Evolutionary conservation across 2,888 invertebrate species (phyloP), one percentile per base, ranked within the genome.

Genomic region (Dexiosoma caninum): DNA sequence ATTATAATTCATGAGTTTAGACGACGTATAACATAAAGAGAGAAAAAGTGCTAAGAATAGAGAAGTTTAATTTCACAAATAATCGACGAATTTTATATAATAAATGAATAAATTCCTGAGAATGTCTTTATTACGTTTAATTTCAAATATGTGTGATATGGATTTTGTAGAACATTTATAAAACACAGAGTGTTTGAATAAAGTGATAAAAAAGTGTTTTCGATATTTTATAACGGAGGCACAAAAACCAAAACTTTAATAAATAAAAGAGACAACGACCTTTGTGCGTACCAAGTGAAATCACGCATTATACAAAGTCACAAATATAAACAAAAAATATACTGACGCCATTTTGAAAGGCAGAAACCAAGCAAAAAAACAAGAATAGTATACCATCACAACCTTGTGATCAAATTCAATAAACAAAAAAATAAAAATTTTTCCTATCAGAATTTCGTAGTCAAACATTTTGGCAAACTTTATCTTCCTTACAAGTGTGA

Each of bases 151-250:
- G 86, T 85, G 85, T 85, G 87, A 85, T 82, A 85, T 86, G 83
- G 86, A 86, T 86, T 87, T 85, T 86, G 87, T 69, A 74, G 77
- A 88, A 88, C 87, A 86, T 85, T 88, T 87, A 85, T 87, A 87
- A 85, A 83, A 83, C 74, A 78, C 69, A 69, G 83, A 72, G 81
- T 80, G 76, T 81, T 75, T 44, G 1, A 8, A 35, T 46, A 32
- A 66, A 62, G 42, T 37, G 49, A 37, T 42, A 23, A 32, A 72
- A 37, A 37, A 55, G 69, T 75, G 82, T 83, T 82, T 80, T 83
- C 71, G 53, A 77, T 67, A 7, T 27, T 78, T 78, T 57, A 30
- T 53, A 49, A 66, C 55, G 49, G 23, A 69, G 78, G 70, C 69
- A 57, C 72, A 77, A 67, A 55, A 59, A 42, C 78, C 76, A 64